A percentile compares a stretch with the other conserved stretches of the same genome.
Conservation (phyloP, 1,140 invertebrate genomes). For the Caenorhabditis tropicalis region DNA sequence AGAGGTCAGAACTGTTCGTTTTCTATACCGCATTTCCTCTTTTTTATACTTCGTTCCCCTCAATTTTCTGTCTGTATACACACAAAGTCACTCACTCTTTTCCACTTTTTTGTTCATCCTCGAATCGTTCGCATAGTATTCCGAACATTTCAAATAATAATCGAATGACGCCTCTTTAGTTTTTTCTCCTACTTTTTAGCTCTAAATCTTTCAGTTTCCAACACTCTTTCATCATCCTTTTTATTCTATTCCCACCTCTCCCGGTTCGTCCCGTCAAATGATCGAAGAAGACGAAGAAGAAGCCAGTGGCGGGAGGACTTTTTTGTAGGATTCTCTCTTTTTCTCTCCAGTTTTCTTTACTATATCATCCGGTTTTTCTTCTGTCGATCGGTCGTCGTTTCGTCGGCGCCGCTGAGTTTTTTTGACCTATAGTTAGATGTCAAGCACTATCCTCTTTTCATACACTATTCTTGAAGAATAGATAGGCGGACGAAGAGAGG, state of each 20-base stretch:
- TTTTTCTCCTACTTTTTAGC: neutral
- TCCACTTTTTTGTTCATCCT: neutral
- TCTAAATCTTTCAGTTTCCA: neutral
- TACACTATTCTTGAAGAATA: neutral
- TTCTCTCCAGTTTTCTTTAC: neutral
- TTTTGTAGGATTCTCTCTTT: neutral
- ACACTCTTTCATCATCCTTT: neutral
- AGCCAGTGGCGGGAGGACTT: neutral
- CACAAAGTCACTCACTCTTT: neutral
- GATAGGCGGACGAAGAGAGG: neutral
- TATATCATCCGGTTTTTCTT: slow-evolving; percentile 36
- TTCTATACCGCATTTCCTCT: slow-evolving; percentile 8
- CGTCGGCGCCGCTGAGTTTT: slow-evolving; percentile 47
- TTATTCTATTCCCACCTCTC: slow-evolving; percentile 32
- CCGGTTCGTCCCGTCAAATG: slow-evolving; percentile 19
- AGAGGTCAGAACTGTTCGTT: slow-evolving; percentile 31
- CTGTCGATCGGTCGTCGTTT: slow-evolving; percentile 32
- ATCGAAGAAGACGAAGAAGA: slow-evolving; percentile 11
- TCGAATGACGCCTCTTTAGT: slow-evolving; percentile 28
- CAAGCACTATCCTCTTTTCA: neutral
- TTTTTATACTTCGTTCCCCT: neutral
- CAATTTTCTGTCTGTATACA: neutral
- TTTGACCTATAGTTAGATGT: slow-evolving; percentile 43
- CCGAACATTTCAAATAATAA: slow-evolving; percentile 44
- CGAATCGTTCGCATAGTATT: slow-evolving; percentile 30